Base-by-base conservation (phyloP, 2,888 invertebrate genomes). In the Dolichopus griseipennis region DNA sequence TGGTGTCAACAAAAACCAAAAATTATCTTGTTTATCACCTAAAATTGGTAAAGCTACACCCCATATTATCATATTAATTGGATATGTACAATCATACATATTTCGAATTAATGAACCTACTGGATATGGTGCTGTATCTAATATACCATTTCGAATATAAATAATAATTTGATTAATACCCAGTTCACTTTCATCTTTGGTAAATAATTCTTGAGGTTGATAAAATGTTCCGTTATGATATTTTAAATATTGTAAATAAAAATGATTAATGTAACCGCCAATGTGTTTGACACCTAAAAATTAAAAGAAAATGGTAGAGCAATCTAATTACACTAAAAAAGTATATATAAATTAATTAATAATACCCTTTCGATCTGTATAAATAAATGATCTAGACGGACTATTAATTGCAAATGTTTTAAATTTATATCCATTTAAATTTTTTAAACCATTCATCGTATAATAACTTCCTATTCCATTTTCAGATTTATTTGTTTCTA, bases 51-150 rank as follows among this genome's bases (percentile, higher is more conserved):
- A 15, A 7, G 15, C 27, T 4, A 33, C 27, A 63, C 27, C 63
- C 63, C 63, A 63, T 21, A 4, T 6, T 8, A 7, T 27, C 18
- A 15, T 15, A 27, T 27, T 18, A 27, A 63, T 27, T 27, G 63
- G 27, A 63, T 63, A 63, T 27, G 63, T 63, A 33, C 21, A 63
- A 63, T 63, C 63, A 27, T 63, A 63, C 20, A 63, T 21, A 63
- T 63, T 27, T 12, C 18, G 27, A 5, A 63, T 18, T 63, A 18
- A 12, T 27, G 63, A 4, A 15, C 15, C 15, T n/a, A 12, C 15
- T 8, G n/a, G 5, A 27, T 63, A 63, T 22, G 63, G 27, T 8
- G 8, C 8, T 18, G 15, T 63, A 63, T 63, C 63, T 15, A 63
- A 27, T 63, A 2, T 27, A 15, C 18, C 20, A 18, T 27, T 27